Base-by-base conservation (phyloP, 2,113 vertebrate species). In the Coptodon bakossiorum region DNA sequence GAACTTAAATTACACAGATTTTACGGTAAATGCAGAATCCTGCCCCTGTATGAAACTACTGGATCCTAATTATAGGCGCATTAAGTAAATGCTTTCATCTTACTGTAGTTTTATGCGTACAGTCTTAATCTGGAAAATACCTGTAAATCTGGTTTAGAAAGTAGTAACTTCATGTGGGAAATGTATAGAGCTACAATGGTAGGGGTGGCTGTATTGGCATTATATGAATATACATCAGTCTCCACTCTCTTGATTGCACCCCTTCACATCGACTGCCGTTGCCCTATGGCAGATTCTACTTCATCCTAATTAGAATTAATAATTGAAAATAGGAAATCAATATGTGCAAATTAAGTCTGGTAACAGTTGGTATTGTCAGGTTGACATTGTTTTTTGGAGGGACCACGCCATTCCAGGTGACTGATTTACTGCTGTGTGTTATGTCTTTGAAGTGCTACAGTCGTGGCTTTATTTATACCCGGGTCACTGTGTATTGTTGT, bases 301-400 rank as follows among this genome's bases (percentile, higher is more conserved):
- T 97, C 97, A 98, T 98, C 97, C 98, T 99, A 98, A 99, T 99
- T 99, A 98, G 97, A 98, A 98, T 99, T 99, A 99, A 99, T 99
- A 99, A 99, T 99, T 99, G 98, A 97, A 98, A 98, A 99, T 97
- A 97, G 98, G 98, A 98, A 99, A 99, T 99, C 98, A 91, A 99
- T 99, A 94, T 96, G 97, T 97, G 97, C 97, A 98, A 98, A 98
- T 98, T 96, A 98, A 96, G 96, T 95, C 91, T 92, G 95, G 95
- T 93, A 96, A 94, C 95, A 96, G 95, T 96, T 92, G 90, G 88
- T 95, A 96, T 96, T 97, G 97, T 97, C 93, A 88, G 96, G 93
- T 94, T 98, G 97, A 97, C 97, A 97, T 93, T 96, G 95, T 95
- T 95, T 96, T 76, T 92, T 93, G 84, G 94, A 95, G 81, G 52